A percentile compares a stretch with the other conserved stretches of the same genome.
Conservation (phyloP, 2,113 vertebrate species). For the Alethe castanea region DNA sequence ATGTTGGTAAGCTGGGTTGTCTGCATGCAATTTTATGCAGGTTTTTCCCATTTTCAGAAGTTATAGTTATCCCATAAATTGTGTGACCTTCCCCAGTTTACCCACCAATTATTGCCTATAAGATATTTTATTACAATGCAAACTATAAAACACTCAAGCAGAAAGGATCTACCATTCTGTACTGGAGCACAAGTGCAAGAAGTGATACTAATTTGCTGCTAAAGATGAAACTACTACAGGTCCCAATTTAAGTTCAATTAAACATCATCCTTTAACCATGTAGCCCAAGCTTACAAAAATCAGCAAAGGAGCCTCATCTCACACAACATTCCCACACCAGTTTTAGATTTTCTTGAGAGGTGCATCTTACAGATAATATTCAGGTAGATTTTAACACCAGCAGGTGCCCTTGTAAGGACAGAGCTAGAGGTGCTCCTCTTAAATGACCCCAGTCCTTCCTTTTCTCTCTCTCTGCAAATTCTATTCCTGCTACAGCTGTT, state of each 20-base stretch:
- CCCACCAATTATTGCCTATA: background rate
- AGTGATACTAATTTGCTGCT: background rate
- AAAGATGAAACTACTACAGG: background rate
- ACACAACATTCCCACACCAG: background rate
- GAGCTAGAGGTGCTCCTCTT: background rate
- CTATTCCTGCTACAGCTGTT: background rate
- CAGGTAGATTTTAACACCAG: background rate
- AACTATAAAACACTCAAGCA: background rate
- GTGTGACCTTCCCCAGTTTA: background rate
- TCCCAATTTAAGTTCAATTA: background rate
- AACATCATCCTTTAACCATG: rapidly evolving
- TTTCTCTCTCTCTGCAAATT: background rate
- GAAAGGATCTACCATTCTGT: background rate
- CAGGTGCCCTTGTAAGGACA: background rate
- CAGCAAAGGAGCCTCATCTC: background rate
- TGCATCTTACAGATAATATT: background rate
- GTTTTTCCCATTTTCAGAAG: background rate
- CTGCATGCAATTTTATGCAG: background rate
- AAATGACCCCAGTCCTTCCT: background rate
- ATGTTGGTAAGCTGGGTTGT: background rate
- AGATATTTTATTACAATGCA: background rate
- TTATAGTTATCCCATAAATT: background rate
- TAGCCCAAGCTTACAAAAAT: background rate
- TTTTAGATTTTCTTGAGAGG: background rate
- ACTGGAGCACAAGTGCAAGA: background rate